Base-by-base conservation (phyloP, 2,797 vertebrate genomes). In the Pempheris klunzingeri region DNA sequence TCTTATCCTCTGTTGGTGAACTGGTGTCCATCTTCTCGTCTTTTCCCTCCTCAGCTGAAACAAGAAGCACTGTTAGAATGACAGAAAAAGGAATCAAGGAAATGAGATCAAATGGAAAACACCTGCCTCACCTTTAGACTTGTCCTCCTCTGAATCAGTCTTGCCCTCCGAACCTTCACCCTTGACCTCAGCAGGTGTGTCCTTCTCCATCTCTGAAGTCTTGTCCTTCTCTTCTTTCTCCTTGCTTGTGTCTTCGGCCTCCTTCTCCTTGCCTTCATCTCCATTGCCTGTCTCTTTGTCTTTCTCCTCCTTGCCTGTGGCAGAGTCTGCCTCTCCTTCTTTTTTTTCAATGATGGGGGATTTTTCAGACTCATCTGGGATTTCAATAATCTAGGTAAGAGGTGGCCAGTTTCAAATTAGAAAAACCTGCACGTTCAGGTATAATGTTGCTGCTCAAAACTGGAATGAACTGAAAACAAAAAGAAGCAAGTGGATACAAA, bases 1-100 rank as follows among this genome's bases (percentile, higher is more conserved):
- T 96, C 87, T 96, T 99, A 53, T 97, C 97, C 63, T 99, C 97
- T 46, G 85, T 69, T 22, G 93, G 73, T n/a, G 92, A 81, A 73
- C 84, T 90, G 13, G 87, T 92, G 80, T 94, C 95, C 85, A 93
- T 93, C 90, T 95, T 96, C 36, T 96, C 95, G 24, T 95, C 94
- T 87, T 90, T 94, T 54, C 62, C 77, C 5, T 95, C 94, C 22
- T 95, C 95, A 66, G 70, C 90, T 94, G 74, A 52, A 79, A 85
- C 24, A 57, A 70, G 11, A 46, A 71, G 24, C 47, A 55, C 22
- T 4, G 50, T 55, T 20, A 70, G 43, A 74, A 28, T 38, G 10
- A 71, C 6, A 53, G 15, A 41, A n/a, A 77, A 64, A 7, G 6
- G 8, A 47, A 43, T 38, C 3, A 57, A 50, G 18, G 17, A 39